A percentile compares a stretch with the other conserved stretches of the same genome.
Evolutionary conservation across 2,113 vertebrate genomes (phyloP).

Genomic region (Paedocypris sp.): DNA sequence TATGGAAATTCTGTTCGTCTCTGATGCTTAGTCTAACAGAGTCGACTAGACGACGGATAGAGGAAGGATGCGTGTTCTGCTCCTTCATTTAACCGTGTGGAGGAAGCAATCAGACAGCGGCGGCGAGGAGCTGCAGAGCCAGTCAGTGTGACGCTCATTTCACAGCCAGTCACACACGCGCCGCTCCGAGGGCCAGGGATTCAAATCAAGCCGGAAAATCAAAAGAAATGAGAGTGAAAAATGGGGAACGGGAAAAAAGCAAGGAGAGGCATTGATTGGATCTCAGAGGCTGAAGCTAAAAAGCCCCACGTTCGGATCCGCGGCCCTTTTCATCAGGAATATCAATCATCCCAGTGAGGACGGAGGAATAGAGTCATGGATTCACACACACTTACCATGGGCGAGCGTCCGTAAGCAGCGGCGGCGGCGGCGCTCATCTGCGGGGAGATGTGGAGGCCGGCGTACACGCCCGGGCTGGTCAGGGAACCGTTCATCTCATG

Average conservation of each 20-base stretch:
- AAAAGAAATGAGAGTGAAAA: background rate
- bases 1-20: too few species aligned
- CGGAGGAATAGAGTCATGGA: too few species aligned
- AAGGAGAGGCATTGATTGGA: background rate
- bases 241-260: background rate
- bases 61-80: background rate
- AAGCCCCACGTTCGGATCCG: too few species aligned
- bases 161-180: slow-evolving; percentile 16
- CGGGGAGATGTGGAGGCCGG: slow-evolving; percentile 84
- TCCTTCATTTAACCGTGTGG: slow-evolving; percentile 12
- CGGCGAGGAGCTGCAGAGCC: slow-evolving; percentile 8
- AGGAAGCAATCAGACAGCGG: slow-evolving; percentile 6
- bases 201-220: background rate
- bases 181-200: background rate
- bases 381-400: slow-evolving; percentile 72
- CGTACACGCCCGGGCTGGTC: slow-evolving; percentile 81
- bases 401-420: slow-evolving; percentile 75
- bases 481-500: slow-evolving; percentile 90
- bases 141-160: slow-evolving; percentile 13
- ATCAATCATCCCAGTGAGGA: too few species aligned
- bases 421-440: slow-evolving; percentile 86
- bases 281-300: too few species aligned
- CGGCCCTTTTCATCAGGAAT: too few species aligned
- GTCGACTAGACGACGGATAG: background rate
- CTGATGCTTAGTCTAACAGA: too few species aligned